Evolutionary conservation across 2,113 vertebrate species (phyloP).

Genomic region (Macquaria australasica): DNA sequence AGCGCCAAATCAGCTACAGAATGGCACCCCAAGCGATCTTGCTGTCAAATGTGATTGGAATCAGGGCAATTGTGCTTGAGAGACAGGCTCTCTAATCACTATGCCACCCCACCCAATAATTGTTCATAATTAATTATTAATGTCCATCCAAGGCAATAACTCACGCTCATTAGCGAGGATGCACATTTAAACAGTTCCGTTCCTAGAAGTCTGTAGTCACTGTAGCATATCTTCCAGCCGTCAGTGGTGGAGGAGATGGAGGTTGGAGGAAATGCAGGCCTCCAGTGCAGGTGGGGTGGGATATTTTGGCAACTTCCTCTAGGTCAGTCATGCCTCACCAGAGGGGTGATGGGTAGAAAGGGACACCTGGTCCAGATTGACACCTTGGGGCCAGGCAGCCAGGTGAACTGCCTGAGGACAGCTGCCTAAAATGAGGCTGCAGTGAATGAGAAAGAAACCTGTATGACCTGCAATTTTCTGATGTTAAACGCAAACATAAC

Average conservation of each 20-base stretch:
- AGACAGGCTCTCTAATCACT: slow-evolving; percentile 40
- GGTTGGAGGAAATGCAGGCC: slow-evolving; percentile 43
- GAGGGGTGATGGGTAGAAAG: slow-evolving; percentile 45
- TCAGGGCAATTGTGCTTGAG: slow-evolving; percentile 25
- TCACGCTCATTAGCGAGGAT: slow-evolving; percentile 59
- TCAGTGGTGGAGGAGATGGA: slow-evolving; percentile 17
- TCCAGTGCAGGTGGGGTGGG: slow-evolving; percentile 44
- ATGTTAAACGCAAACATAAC: no score
- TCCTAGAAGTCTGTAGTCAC: slow-evolving; percentile 44
- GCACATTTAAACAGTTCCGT: slow-evolving; percentile 36
- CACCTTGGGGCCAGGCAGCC: slow-evolving; percentile 43
- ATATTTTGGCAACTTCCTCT: slow-evolving; percentile 55
- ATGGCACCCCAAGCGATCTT: slow-evolving; percentile 6
- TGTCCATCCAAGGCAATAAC: slow-evolving; percentile 48
- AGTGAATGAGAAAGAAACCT: not conserved
- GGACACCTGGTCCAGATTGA: slow-evolving; percentile 57
- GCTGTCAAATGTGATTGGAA: slow-evolving; percentile 48
- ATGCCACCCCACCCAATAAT: slow-evolving; percentile 22
- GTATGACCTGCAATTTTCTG: no score
- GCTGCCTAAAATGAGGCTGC: slow-evolving; percentile 26
- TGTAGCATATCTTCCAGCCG: slow-evolving; percentile 35
- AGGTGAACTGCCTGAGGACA: slow-evolving; percentile 69
- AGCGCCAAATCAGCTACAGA: slow-evolving; percentile 9
- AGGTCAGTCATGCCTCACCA: slow-evolving; percentile 57
- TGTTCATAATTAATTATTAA: slow-evolving; percentile 53